phyloP scores from a whole-genome alignment of 2,888 invertebrate species.

The Aporophyla nigra region DNA sequence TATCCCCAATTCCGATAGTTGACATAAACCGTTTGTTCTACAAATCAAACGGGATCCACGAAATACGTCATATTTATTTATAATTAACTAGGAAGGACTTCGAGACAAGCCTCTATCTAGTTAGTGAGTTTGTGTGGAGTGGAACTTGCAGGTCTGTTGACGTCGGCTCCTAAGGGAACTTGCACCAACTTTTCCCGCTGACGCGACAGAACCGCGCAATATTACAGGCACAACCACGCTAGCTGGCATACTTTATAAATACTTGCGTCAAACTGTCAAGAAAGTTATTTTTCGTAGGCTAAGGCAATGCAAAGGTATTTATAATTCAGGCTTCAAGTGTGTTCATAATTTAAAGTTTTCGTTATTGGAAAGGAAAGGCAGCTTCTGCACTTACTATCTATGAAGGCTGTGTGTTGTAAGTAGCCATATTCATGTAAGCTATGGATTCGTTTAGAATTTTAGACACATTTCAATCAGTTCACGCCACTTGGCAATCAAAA shows the following conservation, averaged over 20 bases:
- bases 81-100: constrained; percentile 58
- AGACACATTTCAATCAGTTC: too few species aligned
- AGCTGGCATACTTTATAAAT: constrained; percentile 70
- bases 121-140: constrained; percentile 74
- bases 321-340: constrained; percentile 38
- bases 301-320: constrained; percentile 36
- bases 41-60: constrained; percentile 42
- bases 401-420: too few species aligned
- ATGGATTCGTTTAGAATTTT: not conserved
- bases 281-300: constrained; percentile 64
- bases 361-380: not conserved
- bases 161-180: constrained; percentile 70
- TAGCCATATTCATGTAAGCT: not conserved
- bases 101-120: constrained; percentile 73
- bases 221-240: constrained; percentile 64
- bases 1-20: constrained; percentile 53
- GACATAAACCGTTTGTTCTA: constrained; percentile 27
- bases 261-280: constrained; percentile 73
- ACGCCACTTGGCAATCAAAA: not conserved
- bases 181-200: constrained; percentile 75
- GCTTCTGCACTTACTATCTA: not conserved
- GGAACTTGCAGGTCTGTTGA: constrained; percentile 61
- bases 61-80: constrained; percentile 62
- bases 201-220: constrained; percentile 73
- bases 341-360: constrained; percentile 19